Evolutionary conservation across 2,888 invertebrate species (phyloP), one percentile per base, ranked within the genome.

Genomic region (Athripsodes cinereus): DNA sequence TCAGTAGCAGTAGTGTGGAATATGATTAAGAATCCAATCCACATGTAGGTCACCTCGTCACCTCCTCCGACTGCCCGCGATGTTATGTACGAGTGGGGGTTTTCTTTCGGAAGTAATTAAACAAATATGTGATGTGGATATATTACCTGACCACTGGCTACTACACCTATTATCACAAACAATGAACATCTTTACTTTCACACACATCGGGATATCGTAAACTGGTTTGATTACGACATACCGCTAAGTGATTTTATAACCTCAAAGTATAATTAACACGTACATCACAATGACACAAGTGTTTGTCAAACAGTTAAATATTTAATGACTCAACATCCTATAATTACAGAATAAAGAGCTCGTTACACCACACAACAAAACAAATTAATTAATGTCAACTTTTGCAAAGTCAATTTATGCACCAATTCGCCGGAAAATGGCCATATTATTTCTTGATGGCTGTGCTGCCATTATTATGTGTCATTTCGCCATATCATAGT

Each of bases 151-250:
- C 40, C 40, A 40, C 40, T 13, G 16, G 16, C 40, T 16, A 13
- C 16, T 3, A 5, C 40, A 8, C 40, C 13, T 40, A n/a, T 13
- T 40, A 40, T 40, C 40, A 26, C 26, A 3, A 40, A 40, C 13
- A 40, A 3, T 40, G 13, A 40, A 16, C 40, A 40, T 40, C 13
- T 40, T 40, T 40, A 40, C 40, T 40, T 40, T 40, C 16, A 40
- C 13, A 40, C 40, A 3, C 40, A 40, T 13, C 40, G 13, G 13
- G 16, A 8, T 8, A 8, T 40, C 13, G 16, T n/a, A 40, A 40
- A 40, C 8, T 40, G 40, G 40, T 40, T 40, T 13, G 40, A 46
- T 56, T 56, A 56, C 26, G 52, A 52, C 56, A 52, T 56, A 1
- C 22, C 13, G 35, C 8, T 11, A 13, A 50, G 21, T n/a, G 13